Base-by-base conservation (phyloP, 2,797 vertebrate species). In the Huso huso region DNA sequence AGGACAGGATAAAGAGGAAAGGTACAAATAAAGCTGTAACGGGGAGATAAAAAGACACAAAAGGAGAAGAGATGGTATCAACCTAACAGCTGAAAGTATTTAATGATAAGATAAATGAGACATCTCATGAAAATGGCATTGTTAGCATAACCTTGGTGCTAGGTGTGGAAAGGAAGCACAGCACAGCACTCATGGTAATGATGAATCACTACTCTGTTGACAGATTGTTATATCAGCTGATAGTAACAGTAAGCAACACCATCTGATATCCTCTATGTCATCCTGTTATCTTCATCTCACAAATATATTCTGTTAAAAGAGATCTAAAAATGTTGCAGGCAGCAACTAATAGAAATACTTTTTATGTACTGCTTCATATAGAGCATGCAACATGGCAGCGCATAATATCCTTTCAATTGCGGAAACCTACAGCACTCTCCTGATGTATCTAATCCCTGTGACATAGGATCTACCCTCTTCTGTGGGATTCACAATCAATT, bases 261-360 rank as follows among this genome's bases (percentile, higher is more conserved):
- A 82, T 72, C 79, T 82, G 79, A 73, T 74, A 81, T 72, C 12
- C 15, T n/a, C 18, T 9, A 74, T 78, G 79, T 60, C 67, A 13
- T 67, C 18, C 64, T 69, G 68, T 52, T 62, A 57, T 53, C 65
- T 63, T 70, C 65, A 37, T 51, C 60, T 50, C 13, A 53, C 62
- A 51, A 48, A 64, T 69, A 51, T 63, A 65, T 74, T 69, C 48
- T 66, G 15, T 70, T 63, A 66, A 62, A 71, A 67, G 64, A 37
- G 62, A 72, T 71, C 48, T 73, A 61, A 51, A 55, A 68, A 37
- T 50, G 53, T 67, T 69, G 72, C 70, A 74, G 72, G 72, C 69
- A 73, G 74, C 84, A 37, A 37, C 23, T 37, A 37, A 37, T 37
- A 37, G 23, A 37, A 37, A 37, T 37, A 37, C 23, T 1, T 37